These are phyloP conservation scores for Drosophila pseudoananassae DNA, from an alignment of 1,140 invertebrate species.

Conservation along the genomic window DNA sequence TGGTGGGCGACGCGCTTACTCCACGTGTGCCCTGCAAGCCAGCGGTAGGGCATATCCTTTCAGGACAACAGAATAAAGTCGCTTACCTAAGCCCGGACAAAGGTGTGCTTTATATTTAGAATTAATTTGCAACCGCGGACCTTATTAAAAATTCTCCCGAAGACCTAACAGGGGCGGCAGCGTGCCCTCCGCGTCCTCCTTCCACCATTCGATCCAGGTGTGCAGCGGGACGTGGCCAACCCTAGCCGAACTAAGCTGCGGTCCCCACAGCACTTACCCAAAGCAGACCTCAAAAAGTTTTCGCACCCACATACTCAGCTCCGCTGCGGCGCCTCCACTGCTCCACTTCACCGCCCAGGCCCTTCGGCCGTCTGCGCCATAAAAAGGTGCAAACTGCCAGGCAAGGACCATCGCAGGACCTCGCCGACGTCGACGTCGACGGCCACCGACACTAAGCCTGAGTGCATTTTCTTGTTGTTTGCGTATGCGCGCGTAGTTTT, in stretches of 20 bases:
- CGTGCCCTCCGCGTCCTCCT: not conserved
- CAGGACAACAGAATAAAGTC: too few species aligned
- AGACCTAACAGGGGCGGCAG: not conserved
- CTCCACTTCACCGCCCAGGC: constrained; percentile 3
- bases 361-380: constrained; percentile 26
- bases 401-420: constrained; percentile 47
- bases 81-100: not conserved
- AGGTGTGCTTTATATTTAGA: not conserved
- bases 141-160: not conserved
- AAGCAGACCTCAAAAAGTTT: constrained; percentile 80
- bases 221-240: constrained; percentile 58
- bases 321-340: constrained; percentile 9
- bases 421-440: constrained; percentile 38
- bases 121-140: not conserved
- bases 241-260: constrained; percentile 79
- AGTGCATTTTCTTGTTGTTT: constrained; percentile 82
- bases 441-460: constrained; percentile 81
- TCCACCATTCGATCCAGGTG: constrained; percentile 5
- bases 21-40: constrained; percentile 36
- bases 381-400: constrained; percentile 76
- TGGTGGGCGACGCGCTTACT: constrained; percentile 30
- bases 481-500: constrained; percentile 80
- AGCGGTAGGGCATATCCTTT: not conserved
- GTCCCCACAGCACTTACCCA: constrained; percentile 79
- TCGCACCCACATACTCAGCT: constrained; percentile 59